Base-by-base conservation (phyloP, 2,888 invertebrate species). In the Andrena flavipes region DNA sequence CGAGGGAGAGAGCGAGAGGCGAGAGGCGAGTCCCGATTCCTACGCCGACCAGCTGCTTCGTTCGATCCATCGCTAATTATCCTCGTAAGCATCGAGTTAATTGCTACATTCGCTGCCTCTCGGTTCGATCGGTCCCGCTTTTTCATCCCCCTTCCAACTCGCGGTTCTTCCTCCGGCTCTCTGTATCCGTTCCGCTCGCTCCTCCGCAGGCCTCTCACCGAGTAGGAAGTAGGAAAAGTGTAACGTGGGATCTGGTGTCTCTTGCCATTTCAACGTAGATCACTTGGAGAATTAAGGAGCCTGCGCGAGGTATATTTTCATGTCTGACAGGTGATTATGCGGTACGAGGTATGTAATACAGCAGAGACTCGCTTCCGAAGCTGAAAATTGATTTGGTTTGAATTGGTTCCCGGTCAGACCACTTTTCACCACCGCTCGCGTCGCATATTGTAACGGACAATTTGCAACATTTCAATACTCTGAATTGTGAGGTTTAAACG, bases 1-100 rank as follows among this genome's bases (percentile, higher is more conserved):
- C 76, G 68, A n/a, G 68, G 62, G 63, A 65, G 56, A 74, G 65
- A 29, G 87, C 74, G 74, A 77, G 81, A 70, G 80, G 65, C 42
- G 23, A 59, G 64, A 48, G 81, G 84, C 70, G 79, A 60, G 80
- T 56, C 72, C 73, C 84, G 86, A 89, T 87, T 89, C 86, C 88
- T 78, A 88, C 91, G 92, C 91, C 89, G 88, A 69, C 93, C 93
- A 93, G 91, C 93, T 93, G 93, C 91, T 91, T 92, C 86, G 87
- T 92, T 92, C 92, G 90, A 92, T 91, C 91, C 91, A 89, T 85
- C 86, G 90, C 92, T 93, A 93, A 93, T 93, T 93, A 93, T 92
- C 92, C 84, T 92, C 92, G 91, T 91, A 91, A 93, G 91, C 91
- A 91, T 87, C 89, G 89, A 88, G 90, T 92, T 93, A 93, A 93